These are phyloP conservation scores for Pogonocichla stellata DNA, from an alignment of 2,113 vertebrate genomes.

Conservation along the genomic window DNA sequence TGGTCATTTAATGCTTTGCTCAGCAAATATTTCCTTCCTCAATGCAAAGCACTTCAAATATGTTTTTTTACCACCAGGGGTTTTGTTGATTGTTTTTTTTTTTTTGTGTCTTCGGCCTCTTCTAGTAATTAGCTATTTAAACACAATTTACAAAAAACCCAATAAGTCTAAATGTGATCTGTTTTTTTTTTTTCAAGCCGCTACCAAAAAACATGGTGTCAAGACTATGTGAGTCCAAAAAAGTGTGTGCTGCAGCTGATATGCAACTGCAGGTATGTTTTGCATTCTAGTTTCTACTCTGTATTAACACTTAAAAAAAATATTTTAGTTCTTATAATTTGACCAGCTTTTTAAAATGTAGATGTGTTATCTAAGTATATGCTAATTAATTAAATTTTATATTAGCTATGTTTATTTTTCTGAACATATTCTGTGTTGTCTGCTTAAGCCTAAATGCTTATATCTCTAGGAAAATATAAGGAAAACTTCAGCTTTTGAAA, in stretches of 20 bases:
- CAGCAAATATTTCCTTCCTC: neutral
- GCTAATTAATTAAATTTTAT: neutral
- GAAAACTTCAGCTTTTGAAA: neutral
- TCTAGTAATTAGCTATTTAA: neutral
- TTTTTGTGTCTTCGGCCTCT: neutral
- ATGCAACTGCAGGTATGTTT: constrained; percentile 91
- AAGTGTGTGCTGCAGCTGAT: constrained; percentile 92
- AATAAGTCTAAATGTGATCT: neutral
- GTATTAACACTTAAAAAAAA: neutral
- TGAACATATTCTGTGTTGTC: neutral
- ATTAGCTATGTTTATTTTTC: neutral
- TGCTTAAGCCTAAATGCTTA: neutral
- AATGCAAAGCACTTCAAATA: neutral
- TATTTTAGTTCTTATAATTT: neutral
- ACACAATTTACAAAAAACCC: neutral
- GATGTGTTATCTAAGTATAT: neutral
- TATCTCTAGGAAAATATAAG: neutral
- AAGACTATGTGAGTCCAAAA: constrained; percentile 95
- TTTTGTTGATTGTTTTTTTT: neutral
- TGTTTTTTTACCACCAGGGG: neutral
- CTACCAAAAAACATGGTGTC: constrained; percentile 92
- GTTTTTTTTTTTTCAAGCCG: constrained; percentile 68
- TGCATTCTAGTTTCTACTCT: neutral
- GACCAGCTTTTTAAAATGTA: neutral
- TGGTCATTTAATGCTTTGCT: neutral